A percentile compares a stretch with the other conserved stretches of the same genome.
Conservation (phyloP, 2,888 invertebrate genomes). For the Troilus luridus region DNA sequence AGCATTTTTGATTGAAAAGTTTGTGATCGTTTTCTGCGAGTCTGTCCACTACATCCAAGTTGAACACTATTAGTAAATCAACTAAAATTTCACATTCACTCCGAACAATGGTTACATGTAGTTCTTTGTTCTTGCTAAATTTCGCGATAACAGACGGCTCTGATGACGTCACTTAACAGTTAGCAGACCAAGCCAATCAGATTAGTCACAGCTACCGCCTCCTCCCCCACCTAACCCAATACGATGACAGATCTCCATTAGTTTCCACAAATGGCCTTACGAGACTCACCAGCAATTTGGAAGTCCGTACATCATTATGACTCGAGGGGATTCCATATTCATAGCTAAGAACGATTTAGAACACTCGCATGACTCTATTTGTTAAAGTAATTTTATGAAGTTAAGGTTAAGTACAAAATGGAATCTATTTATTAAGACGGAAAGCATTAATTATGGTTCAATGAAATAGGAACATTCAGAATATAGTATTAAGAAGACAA, state of each 20-base stretch:
- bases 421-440: not conserved
- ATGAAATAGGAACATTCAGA: not conserved
- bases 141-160: not conserved
- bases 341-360: not conserved
- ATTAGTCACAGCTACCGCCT: not conserved
- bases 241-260: slow-evolving; percentile 8
- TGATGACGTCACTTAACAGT: not conserved
- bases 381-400: not conserved
- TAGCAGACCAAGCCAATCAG: slow-evolving; percentile 2
- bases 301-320: not conserved
- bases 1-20: too few relatives aligned
- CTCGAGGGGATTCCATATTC: not conserved
- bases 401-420: not conserved
- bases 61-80: too few relatives aligned
- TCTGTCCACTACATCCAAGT: too few relatives aligned
- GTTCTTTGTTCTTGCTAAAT: not conserved
- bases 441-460: not conserved
- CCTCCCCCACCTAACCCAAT: not conserved
- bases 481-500: too few relatives aligned
- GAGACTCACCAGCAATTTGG: not conserved
- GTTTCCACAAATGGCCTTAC: not conserved
- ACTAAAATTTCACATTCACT: too few relatives aligned
- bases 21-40: too few relatives aligned
- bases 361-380: not conserved
- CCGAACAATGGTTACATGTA: too few relatives aligned